Evolutionary conservation across 1,140 invertebrate species (phyloP), one percentile per base, ranked within the genome.

Genomic region (Homalodisca vitripennis): DNA sequence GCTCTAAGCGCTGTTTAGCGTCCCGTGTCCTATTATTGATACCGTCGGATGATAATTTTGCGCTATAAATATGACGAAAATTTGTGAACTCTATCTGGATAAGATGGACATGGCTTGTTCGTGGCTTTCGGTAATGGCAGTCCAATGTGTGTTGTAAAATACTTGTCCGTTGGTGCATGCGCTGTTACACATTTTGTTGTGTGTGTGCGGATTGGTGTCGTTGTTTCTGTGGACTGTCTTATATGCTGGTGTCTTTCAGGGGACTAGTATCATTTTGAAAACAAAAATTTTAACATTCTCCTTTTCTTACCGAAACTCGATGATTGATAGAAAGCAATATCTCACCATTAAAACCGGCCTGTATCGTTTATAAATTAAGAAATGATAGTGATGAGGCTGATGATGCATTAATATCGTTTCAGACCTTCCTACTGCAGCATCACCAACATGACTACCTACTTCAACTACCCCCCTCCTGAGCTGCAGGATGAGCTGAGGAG

Each of bases 401-500:
- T 3, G 24, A 60, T 60, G 26, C 3, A 27, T 29, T 12, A 2
- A 6, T 29, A 60, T 60, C 29, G 55, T 65, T 65, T 65, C 32
- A 47, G 31, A 62, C 31, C 31, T 17, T 62, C 31, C 20, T 68
- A 69, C 69, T 57, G 63, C 51, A 71, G 41, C 55, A 57, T 22
- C 26, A 22, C 41, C 80, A 85, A 81, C 75, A 92, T 92, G 90
- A 88, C 87, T 73, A 91, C 90, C 75, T 89, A 90, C 82, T 92
- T 91, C 86, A 88, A 87, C 76, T 92, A 93, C 82, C 90, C 93
- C 66, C 87, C 90, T 71, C 86, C 88, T 60, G 93, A 93, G 78
- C 86, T 97, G 72, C 92, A 97, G 82, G 86, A 94, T 78, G 96
- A 98, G 84, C 86, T 98, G 53, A 87, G 84, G 67, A 83, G 83